These are phyloP conservation scores for Neofelis nebulosa DNA, from an alignment of 2,113 vertebrate species.

Conservation along the genomic window DNA sequence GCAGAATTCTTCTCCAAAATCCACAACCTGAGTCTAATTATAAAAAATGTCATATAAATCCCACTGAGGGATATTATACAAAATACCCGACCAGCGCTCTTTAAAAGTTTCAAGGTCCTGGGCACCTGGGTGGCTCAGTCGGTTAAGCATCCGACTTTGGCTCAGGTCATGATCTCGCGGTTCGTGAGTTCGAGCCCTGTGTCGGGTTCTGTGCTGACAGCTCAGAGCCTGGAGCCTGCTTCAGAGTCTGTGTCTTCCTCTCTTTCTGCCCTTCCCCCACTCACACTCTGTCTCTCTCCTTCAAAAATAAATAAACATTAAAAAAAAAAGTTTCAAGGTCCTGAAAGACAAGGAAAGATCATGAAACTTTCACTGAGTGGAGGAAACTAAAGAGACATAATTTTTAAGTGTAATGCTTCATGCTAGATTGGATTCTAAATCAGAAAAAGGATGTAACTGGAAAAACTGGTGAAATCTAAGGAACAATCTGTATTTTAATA, in stretches of 20 bases:
- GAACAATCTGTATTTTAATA: background rate
- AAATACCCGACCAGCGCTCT: background rate
- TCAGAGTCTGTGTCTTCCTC: too few relatives aligned
- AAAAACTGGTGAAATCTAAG: background rate
- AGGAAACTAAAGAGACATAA: background rate
- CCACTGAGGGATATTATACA: background rate
- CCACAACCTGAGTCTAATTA: background rate
- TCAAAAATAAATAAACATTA: too few relatives aligned
- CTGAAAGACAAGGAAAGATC: background rate
- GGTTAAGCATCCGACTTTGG: too few relatives aligned
- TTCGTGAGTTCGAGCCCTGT: too few relatives aligned
- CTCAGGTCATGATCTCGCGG: too few relatives aligned
- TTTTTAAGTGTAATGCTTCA: background rate
- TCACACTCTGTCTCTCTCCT: too few relatives aligned
- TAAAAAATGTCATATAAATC: background rate
- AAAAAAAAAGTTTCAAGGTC: background rate
- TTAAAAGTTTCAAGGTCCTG: background rate
- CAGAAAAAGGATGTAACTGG: background rate
- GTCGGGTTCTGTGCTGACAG: too few relatives aligned
- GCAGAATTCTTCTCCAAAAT: too few relatives aligned
- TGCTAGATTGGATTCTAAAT: background rate
- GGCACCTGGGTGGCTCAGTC: too few relatives aligned
- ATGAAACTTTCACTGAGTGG: background rate
- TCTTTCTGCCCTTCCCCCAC: too few relatives aligned
- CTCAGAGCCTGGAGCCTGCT: too few relatives aligned